Percentiles rank a stretch among this genome's conserved stretches.
phyloP scores from a whole-genome alignment of 2,888 invertebrate genomes.

The Chrysomela aeneicollis region DNA sequence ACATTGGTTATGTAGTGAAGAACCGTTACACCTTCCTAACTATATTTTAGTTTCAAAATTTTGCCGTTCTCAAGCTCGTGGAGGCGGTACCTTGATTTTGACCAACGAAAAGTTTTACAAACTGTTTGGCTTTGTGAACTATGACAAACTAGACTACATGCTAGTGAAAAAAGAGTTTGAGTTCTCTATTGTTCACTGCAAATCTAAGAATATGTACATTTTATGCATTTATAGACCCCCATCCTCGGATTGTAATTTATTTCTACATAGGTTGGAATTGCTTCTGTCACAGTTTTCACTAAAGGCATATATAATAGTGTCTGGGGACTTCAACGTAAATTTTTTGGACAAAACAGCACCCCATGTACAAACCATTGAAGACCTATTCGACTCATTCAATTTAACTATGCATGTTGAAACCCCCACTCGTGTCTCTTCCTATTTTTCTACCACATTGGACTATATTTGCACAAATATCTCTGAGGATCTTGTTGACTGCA shows the following conservation, averaged over 20 bases:
- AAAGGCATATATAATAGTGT: neutral
- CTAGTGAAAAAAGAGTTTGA: conserved; percentile 4
- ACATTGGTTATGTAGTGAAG: conserved; percentile 5
- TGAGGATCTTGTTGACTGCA: conserved; percentile 6
- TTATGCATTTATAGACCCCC: conserved; percentile 11
- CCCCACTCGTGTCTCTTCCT: neutral
- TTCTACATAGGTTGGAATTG: conserved; percentile 12
- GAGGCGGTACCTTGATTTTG: conserved; percentile 6
- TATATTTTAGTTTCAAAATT: conserved; percentile 11
- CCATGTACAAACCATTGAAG: neutral
- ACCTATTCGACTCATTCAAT: neutral
- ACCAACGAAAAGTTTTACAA: neutral
- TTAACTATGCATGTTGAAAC: neutral
- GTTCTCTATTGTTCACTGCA: conserved; percentile 9
- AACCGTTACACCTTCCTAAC: conserved; percentile 5
- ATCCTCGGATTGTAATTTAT: conserved; percentile 4
- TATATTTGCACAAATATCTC: conserved; percentile 11
- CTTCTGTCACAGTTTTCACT: neutral
- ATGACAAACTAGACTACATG: conserved; percentile 1
- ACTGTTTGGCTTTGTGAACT: conserved; percentile 1
- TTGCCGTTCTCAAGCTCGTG: conserved; percentile 11
- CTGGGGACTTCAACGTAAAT: neutral
- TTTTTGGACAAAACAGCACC: neutral
- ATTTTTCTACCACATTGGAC: neutral
- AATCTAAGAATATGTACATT: conserved; percentile 5